Conservation (phyloP, 1,140 invertebrate species). For the Drosophila sucinea region DNA sequence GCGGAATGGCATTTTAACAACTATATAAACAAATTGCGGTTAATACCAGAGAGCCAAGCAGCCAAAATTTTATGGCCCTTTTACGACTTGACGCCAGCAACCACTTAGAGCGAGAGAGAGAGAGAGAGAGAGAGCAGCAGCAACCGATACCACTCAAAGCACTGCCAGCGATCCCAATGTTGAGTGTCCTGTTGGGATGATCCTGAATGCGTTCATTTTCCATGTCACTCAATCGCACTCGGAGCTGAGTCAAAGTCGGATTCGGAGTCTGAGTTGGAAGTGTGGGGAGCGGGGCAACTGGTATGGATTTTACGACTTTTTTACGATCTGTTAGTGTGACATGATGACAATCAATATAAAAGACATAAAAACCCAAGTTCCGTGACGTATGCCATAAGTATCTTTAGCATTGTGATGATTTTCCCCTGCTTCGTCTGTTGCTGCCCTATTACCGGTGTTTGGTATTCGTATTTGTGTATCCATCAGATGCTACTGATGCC, state of each 20-base stretch:
- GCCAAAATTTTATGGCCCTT: slow-evolving; percentile 74
- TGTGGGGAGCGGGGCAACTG: slow-evolving; percentile 1
- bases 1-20: slow-evolving; percentile 77
- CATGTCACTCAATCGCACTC: slow-evolving; percentile 33
- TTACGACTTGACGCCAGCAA: slow-evolving; percentile 82
- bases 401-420: slow-evolving; percentile 55
- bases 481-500: slow-evolving; percentile 64
- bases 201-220: slow-evolving; percentile 50
- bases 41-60: slow-evolving; percentile 58
- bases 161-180: slow-evolving; percentile 17
- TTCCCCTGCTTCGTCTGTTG: slow-evolving; percentile 13
- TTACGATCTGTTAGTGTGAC: slow-evolving; percentile 82
- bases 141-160: slow-evolving; percentile 9
- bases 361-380: slow-evolving; percentile 78
- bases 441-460: slow-evolving; percentile 6
- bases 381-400: slow-evolving; percentile 82
- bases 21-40: slow-evolving; percentile 81
- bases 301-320: slow-evolving; percentile 77
- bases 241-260: not conserved
- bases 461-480: slow-evolving; percentile 54
- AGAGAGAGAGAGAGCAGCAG: not conserved
- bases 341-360: slow-evolving; percentile 82
- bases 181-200: slow-evolving; percentile 31
- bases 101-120: slow-evolving; percentile 42
- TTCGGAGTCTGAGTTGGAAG: not conserved